Evolutionary conservation across 2,113 vertebrate genomes (phyloP), one percentile per base, ranked within the genome.

Genomic region (Desmodus rotundus): DNA sequence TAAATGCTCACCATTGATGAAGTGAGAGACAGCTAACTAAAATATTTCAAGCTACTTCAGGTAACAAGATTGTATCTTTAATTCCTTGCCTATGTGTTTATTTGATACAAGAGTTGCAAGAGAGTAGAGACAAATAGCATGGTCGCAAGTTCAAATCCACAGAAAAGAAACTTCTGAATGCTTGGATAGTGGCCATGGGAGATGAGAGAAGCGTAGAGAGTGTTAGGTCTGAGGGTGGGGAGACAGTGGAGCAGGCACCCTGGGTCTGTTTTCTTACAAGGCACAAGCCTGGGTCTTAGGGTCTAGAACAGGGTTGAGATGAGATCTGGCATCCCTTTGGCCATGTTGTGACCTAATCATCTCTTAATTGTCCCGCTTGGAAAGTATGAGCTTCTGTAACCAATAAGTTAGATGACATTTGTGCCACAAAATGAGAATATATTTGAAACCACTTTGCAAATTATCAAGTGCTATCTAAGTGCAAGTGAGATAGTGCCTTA

Each of bases 401-500:
- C 52, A 92, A 19, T 87, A 87, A 91, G 13, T 68, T 88, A 67
- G 76, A 26, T 93, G 36, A 31, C 9, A 0, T 83, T 93, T 68
- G 22, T 87, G 50, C 65, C 61, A 58, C 52, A 81, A 93, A 76
- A 50, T 85, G 33, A 90, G 36, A 77, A 50, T 91, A 33, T 76
- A 78, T 68, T 86, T 84, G 84, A 80, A 92, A 93, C 83, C 47
- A 76, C 52, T 84, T 92, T 84, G 33, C 33, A 93, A 92, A 65
- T 31, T 38, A n/a, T 47, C 54, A 92, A 78, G 54, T 24, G 73
- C 74, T 76, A 45, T 78, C 56, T 89, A 68, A 82, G 70, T 70
- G 6, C 28, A 95, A 58, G 38, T 94, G 88, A 76, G 45, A 76
- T 76, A 31, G 73, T n/a, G 31, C 16, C 31, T n/a, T 77, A 77